A percentile compares a stretch with the other conserved stretches of the same genome.
These are phyloP conservation scores for Nymphalis io DNA, from an alignment of 1,140 invertebrate genomes.

Conservation along the genomic window DNA sequence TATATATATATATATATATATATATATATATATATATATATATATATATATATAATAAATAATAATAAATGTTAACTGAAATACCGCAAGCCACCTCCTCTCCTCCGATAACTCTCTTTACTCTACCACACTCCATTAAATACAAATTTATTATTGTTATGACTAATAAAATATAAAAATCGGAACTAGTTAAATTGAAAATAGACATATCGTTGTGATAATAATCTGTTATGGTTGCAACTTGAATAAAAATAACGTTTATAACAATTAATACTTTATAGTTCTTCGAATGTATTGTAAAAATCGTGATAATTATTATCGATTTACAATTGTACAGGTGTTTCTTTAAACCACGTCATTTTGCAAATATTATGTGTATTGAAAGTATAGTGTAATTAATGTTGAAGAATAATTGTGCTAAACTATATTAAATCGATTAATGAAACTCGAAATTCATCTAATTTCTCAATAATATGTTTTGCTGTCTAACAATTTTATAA, in stretches of 20 bases:
- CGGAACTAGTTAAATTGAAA: background rate
- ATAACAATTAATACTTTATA: conserved; percentile 24
- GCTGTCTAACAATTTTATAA: too few species aligned
- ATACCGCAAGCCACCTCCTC: conserved; percentile 64
- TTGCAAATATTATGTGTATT: background rate
- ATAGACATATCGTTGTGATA: conserved; percentile 6
- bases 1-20: too few species aligned
- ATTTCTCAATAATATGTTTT: too few species aligned
- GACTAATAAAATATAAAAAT: conserved; percentile 1
- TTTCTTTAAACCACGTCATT: conserved; percentile 17
- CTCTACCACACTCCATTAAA: conserved; percentile 48
- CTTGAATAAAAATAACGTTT: conserved; percentile 28
- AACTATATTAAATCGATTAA: too few species aligned
- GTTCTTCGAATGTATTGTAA: conserved; percentile 30
- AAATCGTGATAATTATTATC: conserved; percentile 37
- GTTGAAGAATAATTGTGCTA: too few species aligned
- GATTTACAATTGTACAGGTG: conserved; percentile 37
- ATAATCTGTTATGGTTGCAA: conserved; percentile 28
- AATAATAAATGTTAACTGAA: conserved; percentile 25
- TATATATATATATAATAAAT: too few species aligned
- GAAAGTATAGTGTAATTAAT: background rate
- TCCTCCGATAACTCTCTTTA: conserved; percentile 64
- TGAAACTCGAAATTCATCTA: too few species aligned
- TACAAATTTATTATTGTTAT: conserved; percentile 3
- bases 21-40: too few species aligned